Base-by-base conservation (phyloP, 2,888 invertebrate species). In the Cataglyphis altisquamis region DNA sequence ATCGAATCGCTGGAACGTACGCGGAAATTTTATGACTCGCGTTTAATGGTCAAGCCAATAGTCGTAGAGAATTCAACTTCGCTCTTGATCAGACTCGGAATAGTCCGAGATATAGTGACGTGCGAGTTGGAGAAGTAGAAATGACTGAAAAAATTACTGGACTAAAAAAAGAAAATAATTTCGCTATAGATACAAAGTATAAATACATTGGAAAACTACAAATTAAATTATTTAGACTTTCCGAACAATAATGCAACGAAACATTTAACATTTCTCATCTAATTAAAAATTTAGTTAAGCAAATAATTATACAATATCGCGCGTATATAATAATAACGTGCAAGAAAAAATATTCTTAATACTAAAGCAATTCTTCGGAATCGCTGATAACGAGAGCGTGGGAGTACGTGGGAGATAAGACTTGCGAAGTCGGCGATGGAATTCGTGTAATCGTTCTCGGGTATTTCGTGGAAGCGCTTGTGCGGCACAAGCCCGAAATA, bases 321-420 rank as follows among this genome's bases (percentile, higher is more conserved):
- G 12, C 2, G 12, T 45, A 2, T 39, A 18, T 25, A 67, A 77
- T 52, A 39, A 32, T 12, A 21, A 3, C 25, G 41, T 57, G 39
- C 39, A 15, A 67, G 25, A 57, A 64, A 52, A 84, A 81, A 74
- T 55, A 68, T 70, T 48, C 57, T n/a, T 12, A 41, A 55, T 63
- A 60, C 41, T 63, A 82, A 80, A 84, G 82, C 74, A 84, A 77
- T 64, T 52, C 66, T 82, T 85, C 64, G 83, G 73, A 70, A 81
- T 89, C 62, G 60, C 39, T 83, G 90, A 90, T 89, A 87, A 86
- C 84, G 15, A 57, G 62, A 74, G 84, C 81, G 89, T 86, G 84
- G 87, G 89, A 86, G 87, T 88, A 83, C 36, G 82, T 45, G 41
- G 48, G 36, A 73, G 86, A 90, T 89, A 90, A 90, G 86, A 72